phyloP scores from a whole-genome alignment of 2,113 vertebrate genomes.

The Nothocercus nigrocapillus region DNA sequence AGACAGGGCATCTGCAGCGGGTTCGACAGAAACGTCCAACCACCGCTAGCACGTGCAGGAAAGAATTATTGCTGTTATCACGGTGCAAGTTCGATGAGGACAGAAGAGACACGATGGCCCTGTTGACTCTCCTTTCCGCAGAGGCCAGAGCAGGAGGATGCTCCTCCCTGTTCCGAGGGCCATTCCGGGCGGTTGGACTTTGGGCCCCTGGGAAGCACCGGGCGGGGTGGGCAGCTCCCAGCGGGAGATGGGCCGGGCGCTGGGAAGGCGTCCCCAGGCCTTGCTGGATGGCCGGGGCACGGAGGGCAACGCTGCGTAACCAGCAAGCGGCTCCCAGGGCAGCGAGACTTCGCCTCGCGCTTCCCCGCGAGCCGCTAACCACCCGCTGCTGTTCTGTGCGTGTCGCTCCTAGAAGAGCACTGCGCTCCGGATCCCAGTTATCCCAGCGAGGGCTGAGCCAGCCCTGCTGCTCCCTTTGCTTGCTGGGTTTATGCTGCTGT shows the following conservation, averaged over 20 bases:
- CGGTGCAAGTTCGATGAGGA: neutral
- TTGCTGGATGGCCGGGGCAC: neutral
- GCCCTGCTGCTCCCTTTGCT: neutral
- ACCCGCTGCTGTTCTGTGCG: neutral
- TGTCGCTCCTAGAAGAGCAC: neutral
- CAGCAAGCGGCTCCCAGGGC: neutral
- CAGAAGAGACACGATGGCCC: neutral
- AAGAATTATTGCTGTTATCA: neutral
- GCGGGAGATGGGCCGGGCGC: slow-evolving; percentile 19
- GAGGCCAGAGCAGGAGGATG: neutral
- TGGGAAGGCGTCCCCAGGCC: slow-evolving; percentile 14
- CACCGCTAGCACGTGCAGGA: neutral
- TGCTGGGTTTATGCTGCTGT: neutral
- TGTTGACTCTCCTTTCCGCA: rapidly evolving
- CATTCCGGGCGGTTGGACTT: neutral
- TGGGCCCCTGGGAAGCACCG: neutral
- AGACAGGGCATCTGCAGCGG: neutral
- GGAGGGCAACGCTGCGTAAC: neutral
- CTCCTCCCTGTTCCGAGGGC: neutral
- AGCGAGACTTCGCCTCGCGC: neutral
- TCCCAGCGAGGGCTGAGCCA: neutral
- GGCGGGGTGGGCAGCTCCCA: neutral
- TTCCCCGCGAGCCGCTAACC: neutral
- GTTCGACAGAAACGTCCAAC: neutral
- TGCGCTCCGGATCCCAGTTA: slow-evolving; percentile 19